These are phyloP conservation scores for Amiota communis DNA, from an alignment of 2,888 invertebrate species.

Conservation along the genomic window DNA sequence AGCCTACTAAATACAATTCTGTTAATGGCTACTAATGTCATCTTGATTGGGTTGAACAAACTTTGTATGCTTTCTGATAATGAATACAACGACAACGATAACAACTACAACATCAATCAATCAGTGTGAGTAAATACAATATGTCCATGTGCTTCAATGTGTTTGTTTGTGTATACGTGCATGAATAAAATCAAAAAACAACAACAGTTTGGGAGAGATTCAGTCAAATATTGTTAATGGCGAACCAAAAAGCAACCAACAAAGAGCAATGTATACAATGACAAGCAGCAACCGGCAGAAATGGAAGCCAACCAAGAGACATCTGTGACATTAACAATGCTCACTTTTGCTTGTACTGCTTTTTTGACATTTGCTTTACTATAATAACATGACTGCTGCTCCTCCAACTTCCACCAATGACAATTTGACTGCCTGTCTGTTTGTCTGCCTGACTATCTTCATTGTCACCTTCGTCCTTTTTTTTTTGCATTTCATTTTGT, in stretches of 20 bases:
- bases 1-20: background rate
- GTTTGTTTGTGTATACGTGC: background rate
- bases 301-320: background rate
- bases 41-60: constrained; percentile 9
- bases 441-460: background rate
- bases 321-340: no score
- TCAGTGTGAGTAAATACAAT: constrained; percentile 12
- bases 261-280: background rate
- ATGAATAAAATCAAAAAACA: background rate
- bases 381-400: no score
- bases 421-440: background rate
- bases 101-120: constrained; percentile 8
- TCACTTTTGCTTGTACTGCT: no score
- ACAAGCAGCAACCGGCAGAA: background rate
- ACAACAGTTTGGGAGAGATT: background rate
- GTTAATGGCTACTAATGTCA: constrained; percentile 18
- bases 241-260: background rate
- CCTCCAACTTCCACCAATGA: no score
- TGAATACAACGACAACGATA: background rate
- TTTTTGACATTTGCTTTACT: no score
- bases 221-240: constrained; percentile 20
- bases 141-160: background rate
- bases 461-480: background rate
- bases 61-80: background rate
- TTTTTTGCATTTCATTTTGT: background rate